Base-by-base conservation (phyloP, 2,888 invertebrate genomes). In the Drosophila cognata region DNA sequence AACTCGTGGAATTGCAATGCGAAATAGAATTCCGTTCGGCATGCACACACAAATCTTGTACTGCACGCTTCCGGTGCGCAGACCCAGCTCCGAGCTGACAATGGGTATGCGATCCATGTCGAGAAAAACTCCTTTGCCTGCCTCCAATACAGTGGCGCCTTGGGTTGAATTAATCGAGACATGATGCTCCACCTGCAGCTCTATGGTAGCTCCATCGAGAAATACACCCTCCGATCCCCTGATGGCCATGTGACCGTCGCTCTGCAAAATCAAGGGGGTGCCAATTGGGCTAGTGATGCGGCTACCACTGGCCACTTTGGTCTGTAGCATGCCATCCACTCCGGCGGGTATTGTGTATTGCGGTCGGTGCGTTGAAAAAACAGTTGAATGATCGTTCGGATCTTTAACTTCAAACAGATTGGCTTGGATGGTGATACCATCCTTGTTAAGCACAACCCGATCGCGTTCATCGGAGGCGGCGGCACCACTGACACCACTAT, bases 21-120 rank as follows among this genome's bases (percentile, higher is more conserved):
- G 94, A 90, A 97, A 98, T 59, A 98, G 91, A 83, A 96, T 96
- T 0, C 98, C 98, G 77, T 96, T 95, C 0, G 98, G 98, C 97
- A 97, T 97, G 89, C 98, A 98, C 1, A 98, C 96, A 84, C 98
- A 98, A 1, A 98, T 95, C 92, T 98, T 98, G 86, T 96, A 98
- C 91, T 98, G 97, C 0, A 95, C 93, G 68, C 93, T 93, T 3
- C 92, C 92, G 87, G 90, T 94, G 90, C 81, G 94, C 35, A 74
- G 93, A 74, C 90, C 94, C 77, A 35, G 90, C 67, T 94, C 93
- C 5, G 94, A 94, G 11, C 92, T 93, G 2, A 95, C 96, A 55
- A 96, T 94, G 0, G 97, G 97, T 21, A 97, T 93, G 75, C 95
- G 95, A 51, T 95, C 94, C 0, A 96, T 94, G 86, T 97, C 96